phyloP scores from a whole-genome alignment of 2,113 vertebrate species.

The Ammodytes marinus region DNA sequence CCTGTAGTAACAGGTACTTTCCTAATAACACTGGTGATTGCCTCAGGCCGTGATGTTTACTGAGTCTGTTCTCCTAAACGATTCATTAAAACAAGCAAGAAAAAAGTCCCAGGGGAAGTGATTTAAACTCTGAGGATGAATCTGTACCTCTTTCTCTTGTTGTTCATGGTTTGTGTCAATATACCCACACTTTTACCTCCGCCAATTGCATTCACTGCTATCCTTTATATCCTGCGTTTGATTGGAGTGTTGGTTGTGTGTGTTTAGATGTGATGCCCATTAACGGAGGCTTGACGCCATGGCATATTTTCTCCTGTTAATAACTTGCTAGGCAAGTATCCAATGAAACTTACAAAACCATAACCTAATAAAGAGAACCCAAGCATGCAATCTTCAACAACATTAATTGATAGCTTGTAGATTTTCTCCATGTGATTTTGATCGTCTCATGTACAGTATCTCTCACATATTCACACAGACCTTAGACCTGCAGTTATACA shows the following conservation, averaged over 20 bases:
- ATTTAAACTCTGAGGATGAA: not conserved
- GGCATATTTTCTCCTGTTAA: not conserved
- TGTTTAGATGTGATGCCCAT: not conserved
- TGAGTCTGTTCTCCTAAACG: constrained; percentile 6
- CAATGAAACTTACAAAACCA: no score
- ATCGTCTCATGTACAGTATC: no score
- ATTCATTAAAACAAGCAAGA: constrained; percentile 21
- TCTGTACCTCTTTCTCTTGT: not conserved
- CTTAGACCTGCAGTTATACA: not conserved
- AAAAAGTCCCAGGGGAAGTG: not conserved
- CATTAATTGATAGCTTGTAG: no score
- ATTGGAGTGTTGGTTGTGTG: no score
- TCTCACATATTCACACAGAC: not conserved
- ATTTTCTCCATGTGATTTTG: no score
- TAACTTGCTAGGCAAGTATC: no score
- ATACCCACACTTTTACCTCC: no score
- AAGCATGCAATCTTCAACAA: no score
- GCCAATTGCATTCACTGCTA: not conserved
- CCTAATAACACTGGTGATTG: not conserved
- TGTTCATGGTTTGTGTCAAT: no score
- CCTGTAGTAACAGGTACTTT: constrained; percentile 6
- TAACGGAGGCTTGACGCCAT: no score
- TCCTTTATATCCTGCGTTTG: not conserved
- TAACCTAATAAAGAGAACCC: no score
- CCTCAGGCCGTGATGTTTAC: constrained; percentile 25